Conservation (phyloP, 2,797 vertebrate genomes). For the Alosa sapidissima region DNA sequence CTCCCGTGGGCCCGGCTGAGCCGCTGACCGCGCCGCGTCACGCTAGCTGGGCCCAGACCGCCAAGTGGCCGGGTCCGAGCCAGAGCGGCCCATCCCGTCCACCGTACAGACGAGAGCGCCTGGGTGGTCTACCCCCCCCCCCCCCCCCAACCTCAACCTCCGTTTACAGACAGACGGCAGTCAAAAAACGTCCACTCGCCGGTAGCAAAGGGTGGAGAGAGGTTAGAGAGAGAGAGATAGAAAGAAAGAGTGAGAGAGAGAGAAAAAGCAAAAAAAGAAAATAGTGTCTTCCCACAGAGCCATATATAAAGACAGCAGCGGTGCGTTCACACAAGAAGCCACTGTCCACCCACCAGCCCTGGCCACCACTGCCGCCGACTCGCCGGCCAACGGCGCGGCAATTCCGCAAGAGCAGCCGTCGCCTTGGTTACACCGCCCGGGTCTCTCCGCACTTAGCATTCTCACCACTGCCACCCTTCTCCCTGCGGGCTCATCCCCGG, state of each 20-base stretch:
- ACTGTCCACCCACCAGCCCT: slow-evolving; percentile 6
- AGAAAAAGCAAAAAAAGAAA: not conserved
- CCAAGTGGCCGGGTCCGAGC: not conserved
- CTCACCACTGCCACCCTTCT: not conserved
- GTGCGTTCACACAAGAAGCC: not conserved
- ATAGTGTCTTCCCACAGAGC: not conserved
- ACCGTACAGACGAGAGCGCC: not conserved
- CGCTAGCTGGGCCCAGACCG: not conserved
- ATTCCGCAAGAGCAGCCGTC: not conserved
- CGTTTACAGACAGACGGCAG: not conserved
- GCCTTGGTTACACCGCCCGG: not conserved
- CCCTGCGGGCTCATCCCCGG: not conserved
- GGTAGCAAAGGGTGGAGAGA: not conserved
- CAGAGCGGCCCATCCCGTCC: not conserved
- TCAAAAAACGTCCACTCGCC: not conserved
- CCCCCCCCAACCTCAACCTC: too few relatives aligned
- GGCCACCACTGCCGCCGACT: not conserved
- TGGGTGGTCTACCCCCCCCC: not conserved
- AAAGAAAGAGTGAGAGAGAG: not conserved
- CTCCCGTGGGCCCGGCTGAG: not conserved
- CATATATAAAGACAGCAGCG: not conserved
- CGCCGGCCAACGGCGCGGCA: not conserved
- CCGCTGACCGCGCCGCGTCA: not conserved
- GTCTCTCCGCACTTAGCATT: not conserved
- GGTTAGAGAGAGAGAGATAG: not conserved